Base-by-base conservation (phyloP, 2,888 invertebrate genomes). In the Drosophila birchii region DNA sequence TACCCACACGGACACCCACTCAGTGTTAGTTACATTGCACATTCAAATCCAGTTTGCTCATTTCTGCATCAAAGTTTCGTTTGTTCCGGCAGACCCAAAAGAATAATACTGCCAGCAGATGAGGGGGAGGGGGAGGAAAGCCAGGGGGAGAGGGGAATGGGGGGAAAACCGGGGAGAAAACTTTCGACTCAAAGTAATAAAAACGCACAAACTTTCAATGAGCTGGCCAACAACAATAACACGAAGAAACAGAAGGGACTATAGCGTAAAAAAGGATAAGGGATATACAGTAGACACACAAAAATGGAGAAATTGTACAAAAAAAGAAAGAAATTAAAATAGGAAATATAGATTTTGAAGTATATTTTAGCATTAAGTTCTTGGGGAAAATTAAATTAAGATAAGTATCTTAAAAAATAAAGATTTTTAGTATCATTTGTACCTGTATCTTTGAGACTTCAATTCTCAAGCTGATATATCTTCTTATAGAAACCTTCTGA, bases 151-250 rank as follows among this genome's bases (percentile, higher is more conserved):
- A 4, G 16, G 0, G 6, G 47, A 11, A 4, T 16, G 0, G 3
- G 47, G 47, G n/a, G 11, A 47, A 47, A 47, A 29, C 11, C 4
- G 36, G n/a, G 29, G 47, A 78, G 60, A 71, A 76, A 76, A 72
- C 63, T 74, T 86, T 88, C 77, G 76, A 76, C 75, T 47, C 72
- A 83, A 86, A 79, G 87, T 86, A 85, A 85, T 85, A 85, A 85
- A 85, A 88, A 86, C 81, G 85, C 88, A 86, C 81, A 70, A 83
- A 85, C 87, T 85, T 85, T 88, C 84, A 84, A 84, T 79, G 85
- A 79, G 87, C 79, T 64, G 66, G 66, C 74, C 74, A 81, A 75
- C 80, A 82, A 82, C 76, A 70, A 63, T 43, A 71, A 61, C 54
- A 61, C 36, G 16, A 54, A 32, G 56, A 54, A 64, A 71, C 49